Base-by-base conservation (phyloP, 1,140 invertebrate species). In the Ectropis grisescens region DNA sequence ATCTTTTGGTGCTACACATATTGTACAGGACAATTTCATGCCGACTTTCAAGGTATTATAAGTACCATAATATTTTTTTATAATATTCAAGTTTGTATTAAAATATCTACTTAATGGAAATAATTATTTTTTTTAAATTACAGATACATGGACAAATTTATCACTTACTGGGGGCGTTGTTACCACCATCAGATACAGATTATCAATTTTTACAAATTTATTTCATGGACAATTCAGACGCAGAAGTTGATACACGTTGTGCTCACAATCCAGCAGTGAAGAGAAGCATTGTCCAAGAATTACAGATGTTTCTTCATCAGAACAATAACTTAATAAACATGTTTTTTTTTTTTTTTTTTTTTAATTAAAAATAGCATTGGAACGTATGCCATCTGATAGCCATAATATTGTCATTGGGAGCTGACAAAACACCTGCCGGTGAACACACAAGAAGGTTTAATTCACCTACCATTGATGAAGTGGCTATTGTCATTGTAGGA, bases 391-490 rank as follows among this genome's bases (percentile, higher is more conserved):
- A 56, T 39, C 40, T 24, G 67, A 82, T 59, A 38, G 60, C 32
- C 53, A 13, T 12, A 45, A 32, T 11, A 15, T 22, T 15, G 11
- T 32, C 1, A 22, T 24, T 11, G 29, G n/a, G 9, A 11, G 42
- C 46, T 22, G 45, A 53, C 11, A 43, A 32, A 34, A 53, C 45
- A 32, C 45, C 50, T 29, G 11, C 11, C 11, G 41, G 39, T n/a
- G 41, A 48, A 38, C 66, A 78, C 37, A 27, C 16, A 22, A 22
- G 64, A 12, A 16, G 35, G 7, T 58, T 29, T 34, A 76, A 76
- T 35, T 36, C 35, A 4, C 66, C 60, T 13, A 38, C 19, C n/a
- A 28, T 31, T n/a, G 43, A 59, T 37, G 56, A 65, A 41, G 57
- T 56, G 5, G 56, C 56, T 7, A 33, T 64, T 10, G 33, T 65